Conservation (phyloP, 2,888 invertebrate species). For the Sesamia inferens region DNA sequence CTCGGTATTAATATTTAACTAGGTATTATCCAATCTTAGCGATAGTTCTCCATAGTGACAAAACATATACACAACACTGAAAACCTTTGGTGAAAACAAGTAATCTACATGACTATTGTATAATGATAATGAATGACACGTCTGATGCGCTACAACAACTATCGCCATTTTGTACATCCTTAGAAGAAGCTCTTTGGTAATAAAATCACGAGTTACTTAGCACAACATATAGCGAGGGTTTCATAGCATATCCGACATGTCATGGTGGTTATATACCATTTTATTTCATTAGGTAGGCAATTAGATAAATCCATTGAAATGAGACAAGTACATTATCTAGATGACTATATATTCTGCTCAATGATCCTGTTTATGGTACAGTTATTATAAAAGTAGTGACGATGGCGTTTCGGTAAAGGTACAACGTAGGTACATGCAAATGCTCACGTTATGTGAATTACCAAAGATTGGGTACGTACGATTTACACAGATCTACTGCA, state of each 20-base stretch:
- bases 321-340: slow-evolving; percentile 76
- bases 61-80: slow-evolving; percentile 82
- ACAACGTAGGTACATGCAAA: slow-evolving; percentile 73
- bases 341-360: slow-evolving; percentile 73
- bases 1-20: slow-evolving; percentile 87
- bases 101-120: slow-evolving; percentile 71
- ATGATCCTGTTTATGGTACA: slow-evolving; percentile 59
- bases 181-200: slow-evolving; percentile 63
- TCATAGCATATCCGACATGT: slow-evolving; percentile 51
- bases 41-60: slow-evolving; percentile 85
- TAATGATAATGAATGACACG: slow-evolving; percentile 53
- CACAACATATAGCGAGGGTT: slow-evolving; percentile 24
- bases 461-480: slow-evolving; percentile 82
- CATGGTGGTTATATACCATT: slow-evolving; percentile 52
- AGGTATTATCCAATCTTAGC: slow-evolving; percentile 87
- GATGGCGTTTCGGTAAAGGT: slow-evolving; percentile 68
- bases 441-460: slow-evolving; percentile 77
- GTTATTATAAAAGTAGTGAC: slow-evolving; percentile 67
- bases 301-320: slow-evolving; percentile 71
- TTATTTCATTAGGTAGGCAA: slow-evolving; percentile 64
- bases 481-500: slow-evolving; percentile 88
- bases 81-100: slow-evolving; percentile 78
- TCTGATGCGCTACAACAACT: slow-evolving; percentile 36
- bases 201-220: slow-evolving; percentile 38
- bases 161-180: slow-evolving; percentile 17